Percentiles rank a stretch among this genome's conserved stretches.
phyloP scores from a whole-genome alignment of 2,797 vertebrate genomes.

The Anguilla obscura region DNA sequence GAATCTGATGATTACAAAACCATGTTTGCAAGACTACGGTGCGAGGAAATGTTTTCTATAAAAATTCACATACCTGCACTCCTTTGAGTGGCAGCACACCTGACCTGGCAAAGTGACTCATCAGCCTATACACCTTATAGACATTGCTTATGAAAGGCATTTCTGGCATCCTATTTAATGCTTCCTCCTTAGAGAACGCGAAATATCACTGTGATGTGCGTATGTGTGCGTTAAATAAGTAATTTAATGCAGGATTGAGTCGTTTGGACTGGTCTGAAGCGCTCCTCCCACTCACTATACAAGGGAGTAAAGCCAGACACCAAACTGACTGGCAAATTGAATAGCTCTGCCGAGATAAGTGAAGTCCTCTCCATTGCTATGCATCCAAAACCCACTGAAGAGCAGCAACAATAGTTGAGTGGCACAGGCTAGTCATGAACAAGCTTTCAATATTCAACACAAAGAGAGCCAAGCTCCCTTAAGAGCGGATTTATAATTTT shows the following conservation, averaged over 20 bases:
- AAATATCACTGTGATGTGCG: not conserved
- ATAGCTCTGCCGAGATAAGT: not conserved
- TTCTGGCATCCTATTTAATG: not conserved
- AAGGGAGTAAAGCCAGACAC: not conserved
- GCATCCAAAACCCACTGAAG: not conserved
- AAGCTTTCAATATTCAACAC: not conserved
- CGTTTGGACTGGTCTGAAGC: not conserved
- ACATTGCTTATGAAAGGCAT: not conserved
- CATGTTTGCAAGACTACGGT: not conserved
- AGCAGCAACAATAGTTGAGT: not conserved
- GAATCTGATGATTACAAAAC: not conserved
- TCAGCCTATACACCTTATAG: not conserved
- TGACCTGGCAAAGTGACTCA: not conserved
- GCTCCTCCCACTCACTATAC: not conserved
- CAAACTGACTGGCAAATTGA: not conserved
- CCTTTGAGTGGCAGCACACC: conserved; percentile 4
- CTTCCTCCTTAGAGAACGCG: not conserved
- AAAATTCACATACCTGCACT: not conserved
- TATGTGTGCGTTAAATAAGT: not conserved
- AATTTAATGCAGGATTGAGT: not conserved
- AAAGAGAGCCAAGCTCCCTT: not conserved
- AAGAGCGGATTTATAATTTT: not conserved
- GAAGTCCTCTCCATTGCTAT: not conserved
- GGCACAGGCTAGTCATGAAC: not conserved
- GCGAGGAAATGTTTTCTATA: not conserved